Base-by-base conservation (phyloP, 2,888 invertebrate species). In the Cerastis leucographa region DNA sequence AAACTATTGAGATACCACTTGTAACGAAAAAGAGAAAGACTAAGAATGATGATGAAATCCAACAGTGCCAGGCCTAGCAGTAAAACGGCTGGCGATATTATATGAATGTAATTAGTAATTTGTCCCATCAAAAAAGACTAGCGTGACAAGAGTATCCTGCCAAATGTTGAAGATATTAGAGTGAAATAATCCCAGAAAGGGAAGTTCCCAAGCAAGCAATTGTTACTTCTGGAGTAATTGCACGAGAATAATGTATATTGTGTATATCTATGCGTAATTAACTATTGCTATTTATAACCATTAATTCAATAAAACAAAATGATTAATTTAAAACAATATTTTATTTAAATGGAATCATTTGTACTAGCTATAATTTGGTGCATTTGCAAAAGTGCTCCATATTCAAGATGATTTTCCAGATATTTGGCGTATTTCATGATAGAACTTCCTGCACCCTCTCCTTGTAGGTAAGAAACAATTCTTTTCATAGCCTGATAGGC, bases 401-500 rank as follows among this genome's bases (percentile, higher is more conserved):
- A 89, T 81, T 92, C 91, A 74, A 91, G 75, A 67, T 91, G 88
- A 80, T 92, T 89, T 88, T 93, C 92, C 73, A 92, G 85, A 72
- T 80, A 79, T 83, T 89, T 91, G 66, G 91, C 90, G 87, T 89
- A 88, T 73, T 89, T 87, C 35, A 91, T 81, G n/a, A 89, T 78
- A 59, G 88, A 74, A 46, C 66, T 79, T 29, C 85, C 84, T 42
- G 90, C 90, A 78, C 80, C 80, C 69, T 91, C 89, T 35, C 90
- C 88, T 82, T 92, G 91, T 61, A 92, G 71, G 75, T 92, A 92
- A 14, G 88, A 88, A 35, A 91, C 80, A 40, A 92, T 87, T 75
- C 92, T 90, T 82, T 90, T 91, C 80, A 92, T 91, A 54, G 92
- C 92, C 83, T 92, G 91, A 74, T 89, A 91, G 25, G 92, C 92